A percentile compares a stretch with the other conserved stretches of the same genome.
Conservation (phyloP, 2,113 vertebrate genomes). For the Brienomyrus longianalis region DNA sequence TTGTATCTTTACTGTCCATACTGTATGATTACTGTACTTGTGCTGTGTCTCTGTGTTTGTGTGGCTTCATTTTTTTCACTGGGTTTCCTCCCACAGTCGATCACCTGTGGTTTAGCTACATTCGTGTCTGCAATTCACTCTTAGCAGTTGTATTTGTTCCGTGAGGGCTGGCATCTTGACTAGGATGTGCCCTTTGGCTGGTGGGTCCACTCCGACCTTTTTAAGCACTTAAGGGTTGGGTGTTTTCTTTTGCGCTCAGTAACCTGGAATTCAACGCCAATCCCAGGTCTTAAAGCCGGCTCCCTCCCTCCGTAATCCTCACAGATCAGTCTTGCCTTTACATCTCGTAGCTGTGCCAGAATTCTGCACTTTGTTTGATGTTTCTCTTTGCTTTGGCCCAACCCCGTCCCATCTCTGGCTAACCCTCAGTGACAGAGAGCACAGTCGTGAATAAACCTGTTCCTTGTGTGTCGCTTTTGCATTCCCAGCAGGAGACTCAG, state of each 20-base stretch:
- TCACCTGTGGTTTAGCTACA: background rate
- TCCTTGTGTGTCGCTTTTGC: background rate
- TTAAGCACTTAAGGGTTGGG: background rate
- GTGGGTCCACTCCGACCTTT: background rate
- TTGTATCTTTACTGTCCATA: background rate
- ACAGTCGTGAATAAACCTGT: background rate
- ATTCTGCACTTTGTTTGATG: background rate
- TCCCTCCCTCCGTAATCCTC: background rate
- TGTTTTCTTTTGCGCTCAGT: background rate
- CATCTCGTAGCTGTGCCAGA: background rate
- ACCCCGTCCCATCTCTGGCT: background rate
- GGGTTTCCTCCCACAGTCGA: background rate
- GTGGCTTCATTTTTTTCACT: background rate
- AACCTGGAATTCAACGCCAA: background rate
- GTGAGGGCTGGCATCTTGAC: background rate
- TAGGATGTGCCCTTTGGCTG: background rate
- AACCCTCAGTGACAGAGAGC: background rate
- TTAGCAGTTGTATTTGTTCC: background rate
- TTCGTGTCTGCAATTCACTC: background rate
- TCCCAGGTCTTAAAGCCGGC: background rate
- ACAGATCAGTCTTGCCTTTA: background rate
- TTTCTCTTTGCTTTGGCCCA: background rate
- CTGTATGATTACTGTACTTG: no score
- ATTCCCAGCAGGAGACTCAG: background rate
- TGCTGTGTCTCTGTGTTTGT: background rate